These are phyloP conservation scores for Alcedo atthis DNA, from an alignment of 2,797 vertebrate genomes.

Conservation along the genomic window DNA sequence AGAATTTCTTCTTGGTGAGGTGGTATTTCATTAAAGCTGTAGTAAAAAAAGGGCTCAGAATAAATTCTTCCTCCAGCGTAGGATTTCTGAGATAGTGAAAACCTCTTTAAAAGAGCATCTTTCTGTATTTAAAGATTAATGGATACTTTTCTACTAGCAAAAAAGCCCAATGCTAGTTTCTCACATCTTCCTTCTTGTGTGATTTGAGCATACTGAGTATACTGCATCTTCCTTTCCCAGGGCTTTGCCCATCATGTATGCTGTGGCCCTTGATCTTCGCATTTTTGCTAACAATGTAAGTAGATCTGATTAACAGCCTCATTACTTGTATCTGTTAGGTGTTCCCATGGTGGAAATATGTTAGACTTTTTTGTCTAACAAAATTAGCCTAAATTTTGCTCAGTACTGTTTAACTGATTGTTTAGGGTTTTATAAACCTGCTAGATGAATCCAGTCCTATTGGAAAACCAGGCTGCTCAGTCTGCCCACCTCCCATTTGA, in stretches of 20 bases:
- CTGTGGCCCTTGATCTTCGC: slow-evolving; percentile 92
- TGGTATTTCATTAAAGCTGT: neutral
- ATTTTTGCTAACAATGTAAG: slow-evolving; percentile 96
- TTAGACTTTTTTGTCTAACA: neutral
- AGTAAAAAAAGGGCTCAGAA: neutral
- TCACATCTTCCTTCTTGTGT: neutral
- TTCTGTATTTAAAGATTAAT: neutral
- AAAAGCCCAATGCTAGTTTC: neutral
- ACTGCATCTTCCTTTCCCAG: slow-evolving; percentile 66
- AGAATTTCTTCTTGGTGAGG: neutral
- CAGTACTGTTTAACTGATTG: neutral
- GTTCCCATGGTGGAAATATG: neutral
- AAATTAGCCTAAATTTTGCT: neutral
- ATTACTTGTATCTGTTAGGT: neutral
- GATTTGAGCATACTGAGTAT: neutral
- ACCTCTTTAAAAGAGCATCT: neutral
- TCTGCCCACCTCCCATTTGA: neutral
- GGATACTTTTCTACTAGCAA: neutral
- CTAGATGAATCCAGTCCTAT: neutral
- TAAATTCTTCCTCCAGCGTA: neutral
- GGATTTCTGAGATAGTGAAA: neutral
- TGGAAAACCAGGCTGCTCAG: accelerated
- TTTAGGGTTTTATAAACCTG: neutral
- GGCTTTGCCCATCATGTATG: slow-evolving; percentile 94
- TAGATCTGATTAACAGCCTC: slow-evolving; percentile 2